Conservation (phyloP, 2,113 vertebrate genomes). For the Eulemur macaco region DNA sequence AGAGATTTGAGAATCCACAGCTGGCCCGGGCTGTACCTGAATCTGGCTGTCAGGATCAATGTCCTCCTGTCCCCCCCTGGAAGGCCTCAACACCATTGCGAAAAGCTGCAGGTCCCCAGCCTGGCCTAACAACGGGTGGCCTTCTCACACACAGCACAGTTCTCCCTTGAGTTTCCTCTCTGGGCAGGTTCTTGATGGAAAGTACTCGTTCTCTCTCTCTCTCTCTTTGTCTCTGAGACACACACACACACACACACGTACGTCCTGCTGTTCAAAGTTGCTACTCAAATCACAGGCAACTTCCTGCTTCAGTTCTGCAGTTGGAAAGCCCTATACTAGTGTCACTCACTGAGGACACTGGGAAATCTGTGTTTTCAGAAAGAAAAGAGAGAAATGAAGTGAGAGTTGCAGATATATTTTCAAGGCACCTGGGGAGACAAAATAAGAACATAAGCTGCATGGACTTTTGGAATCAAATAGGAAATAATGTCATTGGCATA, state of each 20-base stretch:
- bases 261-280: constrained; percentile 58
- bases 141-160: neutral
- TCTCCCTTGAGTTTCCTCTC: neutral
- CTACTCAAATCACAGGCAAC: constrained; percentile 40
- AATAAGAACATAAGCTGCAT: constrained; percentile 65
- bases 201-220: neutral
- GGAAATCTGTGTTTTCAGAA: constrained; percentile 74
- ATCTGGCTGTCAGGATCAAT: constrained; percentile 14
- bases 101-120: neutral
- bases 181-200: neutral
- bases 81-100: neutral
- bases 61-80: constrained; percentile 9
- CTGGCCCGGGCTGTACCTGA: constrained; percentile 7
- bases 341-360: constrained; percentile 46
- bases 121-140: neutral
- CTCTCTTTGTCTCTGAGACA: neutral
- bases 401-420: constrained; percentile 29
- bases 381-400: constrained; percentile 60
- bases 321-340: neutral
- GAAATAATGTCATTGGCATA: constrained; percentile 43
- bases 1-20: neutral
- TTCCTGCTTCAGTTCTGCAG: constrained; percentile 49
- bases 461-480: constrained; percentile 62
- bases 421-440: constrained; percentile 61
- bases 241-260: neutral